A percentile compares a stretch with the other conserved stretches of the same genome.
Evolutionary conservation across 2,113 vertebrate genomes (phyloP).

Genomic region (Nerophis ophidion): DNA sequence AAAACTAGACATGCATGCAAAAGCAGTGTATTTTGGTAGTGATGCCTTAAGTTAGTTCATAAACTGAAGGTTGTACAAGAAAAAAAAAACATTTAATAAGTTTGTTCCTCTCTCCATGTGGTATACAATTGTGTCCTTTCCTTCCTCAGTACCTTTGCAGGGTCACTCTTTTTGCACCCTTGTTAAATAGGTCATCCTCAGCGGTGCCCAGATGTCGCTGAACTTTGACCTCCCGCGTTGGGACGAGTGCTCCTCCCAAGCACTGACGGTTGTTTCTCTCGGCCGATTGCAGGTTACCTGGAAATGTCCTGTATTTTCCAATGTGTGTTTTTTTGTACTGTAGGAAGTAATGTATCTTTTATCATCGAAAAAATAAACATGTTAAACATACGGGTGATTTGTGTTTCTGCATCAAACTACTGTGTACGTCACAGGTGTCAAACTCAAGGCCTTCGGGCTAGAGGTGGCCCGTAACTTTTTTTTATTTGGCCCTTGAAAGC

Average conservation of each 20-base stretch:
- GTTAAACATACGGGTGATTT: constrained; percentile 51
- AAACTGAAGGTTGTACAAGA: constrained; percentile 62
- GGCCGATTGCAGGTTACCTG: constrained; percentile 68
- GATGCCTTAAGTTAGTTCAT: constrained; percentile 73
- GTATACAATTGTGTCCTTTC: constrained; percentile 70
- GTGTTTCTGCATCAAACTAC: constrained; percentile 1
- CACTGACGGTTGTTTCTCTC: constrained; percentile 60
- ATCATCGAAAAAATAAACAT: constrained; percentile 73
- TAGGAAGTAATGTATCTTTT: constrained; percentile 74
- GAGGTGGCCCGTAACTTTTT: no score
- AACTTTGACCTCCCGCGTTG: constrained; percentile 52
- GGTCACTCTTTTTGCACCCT: constrained; percentile 69
- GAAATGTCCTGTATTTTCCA: constrained; percentile 71
- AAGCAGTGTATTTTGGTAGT: constrained; percentile 74
- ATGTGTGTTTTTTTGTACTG: constrained; percentile 72
- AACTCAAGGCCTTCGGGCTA: no score
- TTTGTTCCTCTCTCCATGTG: constrained; percentile 71
- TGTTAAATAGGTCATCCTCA: constrained; percentile 67
- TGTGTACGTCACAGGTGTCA: no score
- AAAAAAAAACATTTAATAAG: constrained; percentile 51
- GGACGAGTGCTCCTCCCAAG: constrained; percentile 52
- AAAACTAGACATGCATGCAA: constrained; percentile 76
- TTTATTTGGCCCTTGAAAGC: no score
- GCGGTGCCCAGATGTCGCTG: constrained; percentile 60
- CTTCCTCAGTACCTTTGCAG: constrained; percentile 67